Evolutionary conservation across 1,140 invertebrate species (phyloP).

Genomic region (Campoletis sonorensis): DNA sequence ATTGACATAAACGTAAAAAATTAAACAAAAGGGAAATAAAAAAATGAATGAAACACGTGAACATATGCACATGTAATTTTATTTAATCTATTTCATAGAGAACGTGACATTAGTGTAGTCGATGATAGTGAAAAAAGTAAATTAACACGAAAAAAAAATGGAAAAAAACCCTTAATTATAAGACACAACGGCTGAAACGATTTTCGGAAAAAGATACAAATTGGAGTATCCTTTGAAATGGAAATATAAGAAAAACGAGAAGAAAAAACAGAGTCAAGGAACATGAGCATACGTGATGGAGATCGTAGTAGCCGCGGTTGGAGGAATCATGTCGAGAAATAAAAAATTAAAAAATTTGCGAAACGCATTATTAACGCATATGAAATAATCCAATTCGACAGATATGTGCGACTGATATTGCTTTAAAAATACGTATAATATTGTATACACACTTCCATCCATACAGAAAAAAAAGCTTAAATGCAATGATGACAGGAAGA

Average conservation of each 20-base stretch:
- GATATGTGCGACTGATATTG: constrained; percentile 38
- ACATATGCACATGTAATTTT: constrained; percentile 38
- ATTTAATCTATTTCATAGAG: constrained; percentile 39
- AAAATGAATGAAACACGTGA: constrained; percentile 26
- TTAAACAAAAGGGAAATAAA: neutral
- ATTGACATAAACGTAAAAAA: constrained; percentile 7
- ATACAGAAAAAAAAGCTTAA: constrained; percentile 40
- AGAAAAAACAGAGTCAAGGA: neutral
- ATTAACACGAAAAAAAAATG: constrained; percentile 13
- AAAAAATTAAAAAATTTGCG: constrained; percentile 13
- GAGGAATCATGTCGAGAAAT: constrained; percentile 25
- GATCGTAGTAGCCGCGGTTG: constrained; percentile 23
- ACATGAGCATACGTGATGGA: constrained; percentile 1
- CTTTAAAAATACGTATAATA: constrained; percentile 45
- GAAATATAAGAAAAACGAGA: too few relatives aligned
- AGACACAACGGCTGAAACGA: constrained; percentile 9
- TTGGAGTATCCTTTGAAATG: neutral
- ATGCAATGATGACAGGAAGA: constrained; percentile 43
- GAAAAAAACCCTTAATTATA: constrained; percentile 27
- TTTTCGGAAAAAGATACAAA: neutral
- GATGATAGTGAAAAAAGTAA: constrained; percentile 29
- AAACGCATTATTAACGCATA: constrained; percentile 38
- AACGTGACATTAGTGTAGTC: constrained; percentile 38
- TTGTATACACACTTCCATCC: constrained; percentile 52
- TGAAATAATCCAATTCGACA: constrained; percentile 40